Conservation (phyloP, 2,113 vertebrate genomes). For the Ictalurus punctatus region DNA sequence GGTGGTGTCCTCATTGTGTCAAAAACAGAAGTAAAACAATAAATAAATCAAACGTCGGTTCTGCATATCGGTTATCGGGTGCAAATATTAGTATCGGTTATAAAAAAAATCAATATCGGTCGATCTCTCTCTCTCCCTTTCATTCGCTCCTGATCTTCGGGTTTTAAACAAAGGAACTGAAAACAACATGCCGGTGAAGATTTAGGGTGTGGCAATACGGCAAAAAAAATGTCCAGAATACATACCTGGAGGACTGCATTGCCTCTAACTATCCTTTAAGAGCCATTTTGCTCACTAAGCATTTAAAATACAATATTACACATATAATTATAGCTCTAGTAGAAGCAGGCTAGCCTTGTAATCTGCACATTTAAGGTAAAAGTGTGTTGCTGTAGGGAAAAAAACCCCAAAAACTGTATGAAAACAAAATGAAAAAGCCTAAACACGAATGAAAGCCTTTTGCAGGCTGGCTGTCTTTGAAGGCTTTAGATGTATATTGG, state of each 20-base stretch:
- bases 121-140: no score
- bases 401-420: no score
- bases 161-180: background rate
- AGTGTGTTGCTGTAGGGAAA: background rate
- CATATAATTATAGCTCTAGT: background rate
- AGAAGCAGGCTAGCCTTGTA: background rate
- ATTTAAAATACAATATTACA: background rate
- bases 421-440: background rate
- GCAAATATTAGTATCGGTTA: no score
- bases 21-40: no score
- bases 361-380: background rate
- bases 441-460: background rate
- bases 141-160: background rate
- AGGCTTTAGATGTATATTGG: background rate
- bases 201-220: no score
- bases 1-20: no score
- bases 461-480: background rate
- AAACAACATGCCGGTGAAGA: background rate
- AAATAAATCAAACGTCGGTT: no score
- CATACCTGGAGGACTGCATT: background rate
- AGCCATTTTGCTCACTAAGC: background rate
- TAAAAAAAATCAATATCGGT: no score
- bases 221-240: background rate
- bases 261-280: background rate
- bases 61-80: no score